phyloP scores from a whole-genome alignment of 1,140 invertebrate genomes.

The Brachionus rubens region DNA sequence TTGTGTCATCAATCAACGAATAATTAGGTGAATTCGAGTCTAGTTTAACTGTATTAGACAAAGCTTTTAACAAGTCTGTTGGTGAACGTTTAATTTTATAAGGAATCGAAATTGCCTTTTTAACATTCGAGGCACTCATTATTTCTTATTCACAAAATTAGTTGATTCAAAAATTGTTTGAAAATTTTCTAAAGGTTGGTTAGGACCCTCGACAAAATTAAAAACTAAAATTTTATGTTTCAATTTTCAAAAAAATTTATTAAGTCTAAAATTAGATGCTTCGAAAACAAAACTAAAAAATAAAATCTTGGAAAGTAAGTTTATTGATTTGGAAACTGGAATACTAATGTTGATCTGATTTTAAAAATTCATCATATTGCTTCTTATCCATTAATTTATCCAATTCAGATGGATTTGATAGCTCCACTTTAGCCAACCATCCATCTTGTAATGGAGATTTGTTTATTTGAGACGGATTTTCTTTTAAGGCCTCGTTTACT shows the following conservation, averaged over 20 bases:
- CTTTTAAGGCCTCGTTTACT: constrained; percentile 38
- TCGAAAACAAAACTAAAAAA: too few species aligned
- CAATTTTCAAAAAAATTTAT: neutral
- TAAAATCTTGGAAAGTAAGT: neutral
- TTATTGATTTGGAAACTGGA: neutral
- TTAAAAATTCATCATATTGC: constrained; percentile 46
- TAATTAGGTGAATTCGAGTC: constrained; percentile 21
- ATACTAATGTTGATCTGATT: constrained; percentile 41
- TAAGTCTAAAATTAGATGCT: constrained; percentile 13
- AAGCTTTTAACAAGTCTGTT: constrained; percentile 38
- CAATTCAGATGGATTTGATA: neutral
- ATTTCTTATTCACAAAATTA: neutral
- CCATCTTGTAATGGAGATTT: constrained; percentile 2
- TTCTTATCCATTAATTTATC: constrained; percentile 31
- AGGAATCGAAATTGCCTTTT: constrained; percentile 34
- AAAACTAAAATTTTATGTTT: neutral
- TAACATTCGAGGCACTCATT: constrained; percentile 1
- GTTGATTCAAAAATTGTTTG: neutral
- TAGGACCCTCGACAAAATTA: neutral
- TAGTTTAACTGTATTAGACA: constrained; percentile 27
- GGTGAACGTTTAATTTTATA: constrained; percentile 33
- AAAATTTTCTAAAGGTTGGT: constrained; percentile 28
- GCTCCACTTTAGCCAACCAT: constrained; percentile 7
- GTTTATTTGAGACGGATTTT: constrained; percentile 7
- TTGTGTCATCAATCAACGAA: constrained; percentile 16